Base-by-base conservation (phyloP, 2,113 vertebrate genomes). In the Gymnogyps californianus region DNA sequence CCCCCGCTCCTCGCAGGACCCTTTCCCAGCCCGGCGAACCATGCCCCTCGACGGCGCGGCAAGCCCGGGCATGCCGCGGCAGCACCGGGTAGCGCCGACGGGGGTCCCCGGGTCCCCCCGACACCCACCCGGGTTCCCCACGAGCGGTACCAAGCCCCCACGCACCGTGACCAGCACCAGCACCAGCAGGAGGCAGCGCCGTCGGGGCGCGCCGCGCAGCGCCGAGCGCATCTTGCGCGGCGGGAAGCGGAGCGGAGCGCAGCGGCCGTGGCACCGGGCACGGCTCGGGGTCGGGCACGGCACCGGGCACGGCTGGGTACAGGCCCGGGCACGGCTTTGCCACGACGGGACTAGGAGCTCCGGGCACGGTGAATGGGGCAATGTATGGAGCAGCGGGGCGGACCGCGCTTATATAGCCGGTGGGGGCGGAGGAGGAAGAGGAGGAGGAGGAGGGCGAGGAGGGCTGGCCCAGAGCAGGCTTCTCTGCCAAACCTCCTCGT, bases 301-400 rank as follows among this genome's bases (percentile, higher is more conserved):
- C 29, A 18, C 4, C 21, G 65, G 38, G 13, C 19, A 15, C 25
- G 62, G 58, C 7, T 19, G 32, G 52, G n/a, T 2, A 20, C 3
- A 8, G 31, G 6, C 8, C 59, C 71, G 4, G 38, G 10, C 2
- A 5, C 6, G 0, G 13, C 12, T 32, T 4, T 1, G 31, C 29
- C 13, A 6, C 9, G 11, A 31, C n/a, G 16, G 28, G 11, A 21
- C 6, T 6, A 8, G 0, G 2, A 1, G 0, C 10, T 6, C 7
- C 0, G 1, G 3, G 0, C 2, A 6, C 6, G 2, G 11, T 1
- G 26, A 40, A 22, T 3, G 26, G 15, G 3, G 11, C 5, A 44
- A 44, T 67, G 70, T 7, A 21, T 8, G 59, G 16, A 8, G 11
- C 5, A 2, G 10, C 6, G 5, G 1, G 5, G 10, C 4, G 19